Base-by-base conservation (phyloP, 2,113 vertebrate genomes). In the Prochilodus magdalenae region DNA sequence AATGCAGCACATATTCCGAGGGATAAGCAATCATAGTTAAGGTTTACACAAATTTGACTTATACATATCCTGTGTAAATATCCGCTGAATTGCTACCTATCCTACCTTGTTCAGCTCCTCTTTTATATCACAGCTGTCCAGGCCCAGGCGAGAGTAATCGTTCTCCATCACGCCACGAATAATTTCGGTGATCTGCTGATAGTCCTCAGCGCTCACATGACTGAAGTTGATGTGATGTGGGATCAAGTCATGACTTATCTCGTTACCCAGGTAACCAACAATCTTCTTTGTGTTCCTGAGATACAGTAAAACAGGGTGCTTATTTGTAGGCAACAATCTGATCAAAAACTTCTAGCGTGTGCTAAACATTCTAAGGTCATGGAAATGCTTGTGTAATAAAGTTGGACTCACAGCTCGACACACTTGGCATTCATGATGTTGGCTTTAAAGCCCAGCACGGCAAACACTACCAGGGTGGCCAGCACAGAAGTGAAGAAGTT, bases 401-500 rank as follows among this genome's bases (percentile, higher is more conserved):
- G 65, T 44, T 11, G 12, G 5, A 94, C 94, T 94, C 86, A 95
- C 94, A 84, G 67, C 4, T 79, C 60, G 5, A 99, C 90, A 90
- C 97, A 99, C 91, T 95, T 96, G 89, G 90, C 89, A 90, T 93
- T 99, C 94, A 96, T 92, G 88, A 98, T 94, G 93, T 97, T 99
- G 84, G 97, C 98, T 91, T 99, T 99, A 93, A 99, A 99, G 88
- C 98, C 98, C 85, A 99, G 93, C 87, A 99, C 97, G 12, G 97
- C 97, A 87, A 99, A 99, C 90, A 99, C 98, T 89, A 99, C 98
- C 93, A 99, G 88, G 5, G 98, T 99, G 87, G 98, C 98, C 93
- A 99, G 93, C 85, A 99, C 94, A 33, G 97, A 99, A 73, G 97
- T 99, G 92, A 99, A 96, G 93, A 99, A 99, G 86, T 99, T 99